Evolutionary conservation across 2,797 vertebrate genomes (phyloP), one percentile per base, ranked within the genome.

Genomic region (Cottoperca gobio): DNA sequence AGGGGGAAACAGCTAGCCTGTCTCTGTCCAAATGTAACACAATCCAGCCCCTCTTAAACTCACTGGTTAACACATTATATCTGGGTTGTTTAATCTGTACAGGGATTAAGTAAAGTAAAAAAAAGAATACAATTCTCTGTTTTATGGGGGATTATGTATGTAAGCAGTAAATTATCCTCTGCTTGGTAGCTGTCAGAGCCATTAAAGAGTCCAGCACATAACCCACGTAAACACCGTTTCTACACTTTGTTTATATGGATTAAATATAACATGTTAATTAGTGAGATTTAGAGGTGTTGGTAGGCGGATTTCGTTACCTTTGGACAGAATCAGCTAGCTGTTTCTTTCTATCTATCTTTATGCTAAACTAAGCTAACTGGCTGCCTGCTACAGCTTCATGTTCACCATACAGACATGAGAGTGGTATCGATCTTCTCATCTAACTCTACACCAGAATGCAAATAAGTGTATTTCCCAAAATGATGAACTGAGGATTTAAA

Each of bases 311-410:
- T 17, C 23, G 16, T 50, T 40, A 26, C 5, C 37, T 50, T 58
- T 52, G 16, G 9, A 65, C 40, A 48, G 33, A 24, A 58, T 8
- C 40, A 23, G 43, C 8, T 23, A n/a, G 14, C 37, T 9, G 14
- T 35, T 64, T 26, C 9, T 39, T 8, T 28, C n/a, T n/a, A n/a
- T n/a, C n/a, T 33, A 33, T 31, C 13, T 55, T 14, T 31, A 12
- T 49, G 35, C 28, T 39, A 48, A 48, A 0, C 65, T 62, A 74
- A 62, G 60, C 60, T 45, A 60, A 74, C 49, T 1, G 13, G 45
- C 28, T 58, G 23, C 19, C 50, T 7, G 14, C 48, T 49, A 2
- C 19, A 48, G 53, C 17, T 53, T 58, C 2, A 70, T 16, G 53
- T 53, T 23, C 9, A 70, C 39, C 1, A 0, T 43, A 42, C 46